Base-by-base conservation (phyloP, 1,140 invertebrate species). In the Drosophila obscura region DNA sequence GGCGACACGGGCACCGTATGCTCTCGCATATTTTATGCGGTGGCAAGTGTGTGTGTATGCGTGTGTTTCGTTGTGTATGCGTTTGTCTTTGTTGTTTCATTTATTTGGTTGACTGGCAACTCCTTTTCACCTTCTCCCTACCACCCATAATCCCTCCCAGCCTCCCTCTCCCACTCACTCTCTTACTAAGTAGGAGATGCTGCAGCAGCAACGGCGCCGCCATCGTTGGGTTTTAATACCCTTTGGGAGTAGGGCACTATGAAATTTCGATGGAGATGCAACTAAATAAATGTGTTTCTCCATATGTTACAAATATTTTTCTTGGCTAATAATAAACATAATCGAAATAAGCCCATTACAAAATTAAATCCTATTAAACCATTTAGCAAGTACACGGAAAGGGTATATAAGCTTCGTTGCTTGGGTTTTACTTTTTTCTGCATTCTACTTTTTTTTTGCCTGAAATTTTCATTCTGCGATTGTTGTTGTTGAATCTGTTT, bases 41-140 rank as follows among this genome's bases (percentile, higher is more conserved):
- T 57, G 64, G 39, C 66, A 45, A 67, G 31, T 76, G 50, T 61
- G 57, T 60, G 31, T 60, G 19, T 77, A 44, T 62, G 48, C 62
- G 59, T 77, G 43, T 56, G 35, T 44, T 11, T 59, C 6, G 55
- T 28, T 46, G 28, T 59, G 31, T 56, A 39, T 45, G 45, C 56
- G 28, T 64, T 60, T 57, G 75, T 67, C 82, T 82, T 85, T 85
- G 82, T 87, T 85, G 83, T 85, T 85, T 85, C 82, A 74, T 85
- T 85, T 85, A 85, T 85, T 85, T 80, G 83, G 82, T 85, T 85
- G 82, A 85, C 82, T 85, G 82, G 83, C 79, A 88, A 48, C 63
- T 73, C 60, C 77, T 69, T 59, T 49, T 50, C 53, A 66, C 61
- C 50, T 43, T 49, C 45, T 39, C 19, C 9, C 39, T 19, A 8